A percentile compares a stretch with the other conserved stretches of the same genome.
These are phyloP conservation scores for Diarsia mendica DNA, from an alignment of 2,888 invertebrate species.

Conservation along the genomic window DNA sequence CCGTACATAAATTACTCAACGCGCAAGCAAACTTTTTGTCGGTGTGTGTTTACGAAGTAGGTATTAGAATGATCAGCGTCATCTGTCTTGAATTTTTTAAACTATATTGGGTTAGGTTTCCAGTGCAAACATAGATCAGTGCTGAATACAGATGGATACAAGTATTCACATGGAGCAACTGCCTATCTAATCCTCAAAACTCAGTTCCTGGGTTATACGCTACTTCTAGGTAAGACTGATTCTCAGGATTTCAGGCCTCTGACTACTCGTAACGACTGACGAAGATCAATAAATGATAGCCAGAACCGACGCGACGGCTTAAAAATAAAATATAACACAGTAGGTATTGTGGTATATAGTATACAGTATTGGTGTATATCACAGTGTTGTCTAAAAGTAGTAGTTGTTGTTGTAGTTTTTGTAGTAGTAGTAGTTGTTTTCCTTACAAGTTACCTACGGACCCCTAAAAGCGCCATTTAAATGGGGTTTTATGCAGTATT, in stretches of 20 bases:
- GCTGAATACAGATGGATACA: neutral
- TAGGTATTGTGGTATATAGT: too few relatives aligned
- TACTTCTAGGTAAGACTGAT: neutral
- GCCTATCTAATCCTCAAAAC: neutral
- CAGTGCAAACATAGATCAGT: too few relatives aligned
- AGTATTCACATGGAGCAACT: neutral
- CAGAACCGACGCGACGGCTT: neutral
- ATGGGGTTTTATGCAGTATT: constrained; percentile 58
- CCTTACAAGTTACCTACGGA: neutral
- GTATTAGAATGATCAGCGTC: neutral
- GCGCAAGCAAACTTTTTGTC: neutral
- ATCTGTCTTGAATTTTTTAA: neutral
- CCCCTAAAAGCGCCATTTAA: constrained; percentile 44
- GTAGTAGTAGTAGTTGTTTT: too few relatives aligned
- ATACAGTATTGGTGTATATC: too few relatives aligned
- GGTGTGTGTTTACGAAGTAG: neutral
- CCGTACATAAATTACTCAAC: constrained; percentile 16
- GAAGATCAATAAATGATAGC: neutral
- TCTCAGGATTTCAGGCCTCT: neutral
- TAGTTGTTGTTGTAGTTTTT: too few relatives aligned
- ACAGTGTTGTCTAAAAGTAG: neutral
- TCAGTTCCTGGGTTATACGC: neutral
- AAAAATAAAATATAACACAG: too few relatives aligned
- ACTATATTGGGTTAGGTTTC: neutral
- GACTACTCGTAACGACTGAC: neutral